Conservation (phyloP, 2,888 invertebrate genomes). For the Sinopyrophorus schimmeli region DNA sequence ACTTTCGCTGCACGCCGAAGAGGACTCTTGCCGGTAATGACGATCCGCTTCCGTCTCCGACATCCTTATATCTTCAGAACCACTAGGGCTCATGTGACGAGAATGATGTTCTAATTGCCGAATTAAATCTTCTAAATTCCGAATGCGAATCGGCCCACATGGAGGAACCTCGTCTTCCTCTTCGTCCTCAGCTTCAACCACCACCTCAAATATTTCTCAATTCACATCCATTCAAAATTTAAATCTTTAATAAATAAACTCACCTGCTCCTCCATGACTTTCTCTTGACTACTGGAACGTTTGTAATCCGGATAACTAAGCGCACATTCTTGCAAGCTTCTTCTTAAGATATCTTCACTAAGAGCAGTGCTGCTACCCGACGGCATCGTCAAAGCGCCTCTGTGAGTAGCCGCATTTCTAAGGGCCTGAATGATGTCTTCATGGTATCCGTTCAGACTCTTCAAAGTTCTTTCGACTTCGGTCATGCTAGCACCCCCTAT, state of each 20-base stretch:
- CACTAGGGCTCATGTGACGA: slow-evolving; percentile 87
- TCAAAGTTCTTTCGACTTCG: slow-evolving; percentile 84
- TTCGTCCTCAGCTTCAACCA: slow-evolving; percentile 61
- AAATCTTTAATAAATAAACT: too few relatives aligned
- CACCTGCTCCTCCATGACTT: slow-evolving; percentile 71
- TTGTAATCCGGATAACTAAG: slow-evolving; percentile 66
- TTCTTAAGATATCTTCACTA: slow-evolving; percentile 70
- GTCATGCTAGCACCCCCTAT: slow-evolving; percentile 64
- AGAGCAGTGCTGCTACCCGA: slow-evolving; percentile 67
- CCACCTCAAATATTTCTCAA: slow-evolving; percentile 40
- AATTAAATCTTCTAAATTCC: slow-evolving; percentile 89
- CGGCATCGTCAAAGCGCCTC: slow-evolving; percentile 58
- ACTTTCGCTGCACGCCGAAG: slow-evolving; percentile 72
- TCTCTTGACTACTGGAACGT: slow-evolving; percentile 66
- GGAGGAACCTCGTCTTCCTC: slow-evolving; percentile 78
- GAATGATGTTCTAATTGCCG: slow-evolving; percentile 87
- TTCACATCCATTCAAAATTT: not conserved
- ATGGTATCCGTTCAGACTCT: slow-evolving; percentile 89
- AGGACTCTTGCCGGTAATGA: slow-evolving; percentile 73
- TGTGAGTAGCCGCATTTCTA: slow-evolving; percentile 76
- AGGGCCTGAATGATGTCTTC: slow-evolving; percentile 90
- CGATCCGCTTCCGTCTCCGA: slow-evolving; percentile 89
- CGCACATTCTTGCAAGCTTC: slow-evolving; percentile 67
- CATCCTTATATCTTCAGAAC: slow-evolving; percentile 86
- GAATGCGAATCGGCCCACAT: slow-evolving; percentile 83